A percentile compares a stretch with the other conserved stretches of the same genome.
Evolutionary conservation across 2,888 invertebrate species (phyloP).

Genomic region (Eulithis prunata): DNA sequence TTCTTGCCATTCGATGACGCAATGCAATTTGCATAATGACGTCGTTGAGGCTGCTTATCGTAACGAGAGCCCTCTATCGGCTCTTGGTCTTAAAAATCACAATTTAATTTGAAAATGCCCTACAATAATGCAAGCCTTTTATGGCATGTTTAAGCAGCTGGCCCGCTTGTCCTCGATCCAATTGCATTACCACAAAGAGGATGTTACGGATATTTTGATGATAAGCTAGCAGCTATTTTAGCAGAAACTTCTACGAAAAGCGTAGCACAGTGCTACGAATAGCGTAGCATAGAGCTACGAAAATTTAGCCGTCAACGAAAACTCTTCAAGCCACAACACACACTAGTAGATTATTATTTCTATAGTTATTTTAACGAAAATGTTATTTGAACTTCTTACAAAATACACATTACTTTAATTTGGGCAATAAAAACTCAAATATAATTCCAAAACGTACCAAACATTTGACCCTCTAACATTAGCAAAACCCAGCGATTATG

Average conservation of each 20-base stretch:
- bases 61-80: constrained; percentile 24
- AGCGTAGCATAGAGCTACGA: not conserved
- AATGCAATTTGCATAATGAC: constrained; percentile 33
- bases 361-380: too few species aligned
- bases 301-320: not conserved
- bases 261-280: constrained; percentile 6
- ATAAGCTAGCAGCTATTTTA: not conserved
- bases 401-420: too few species aligned
- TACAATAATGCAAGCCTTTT: too few species aligned
- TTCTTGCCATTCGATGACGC: constrained; percentile 23
- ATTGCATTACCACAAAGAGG: too few species aligned
- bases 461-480: constrained; percentile 14
- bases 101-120: constrained; percentile 4
- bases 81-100: constrained; percentile 22
- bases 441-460: not conserved
- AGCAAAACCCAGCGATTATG: constrained; percentile 26
- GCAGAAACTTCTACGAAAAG: not conserved
- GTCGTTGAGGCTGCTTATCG: constrained; percentile 26
- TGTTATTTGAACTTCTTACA: too few species aligned
- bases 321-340: too few species aligned
- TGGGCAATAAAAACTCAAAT: constrained; percentile 2
- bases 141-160: not conserved
- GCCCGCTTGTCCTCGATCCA: too few species aligned
- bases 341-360: too few species aligned
- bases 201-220: not conserved